Conservation (phyloP, 2,888 invertebrate genomes). For the Asteroscopus sphinx region DNA sequence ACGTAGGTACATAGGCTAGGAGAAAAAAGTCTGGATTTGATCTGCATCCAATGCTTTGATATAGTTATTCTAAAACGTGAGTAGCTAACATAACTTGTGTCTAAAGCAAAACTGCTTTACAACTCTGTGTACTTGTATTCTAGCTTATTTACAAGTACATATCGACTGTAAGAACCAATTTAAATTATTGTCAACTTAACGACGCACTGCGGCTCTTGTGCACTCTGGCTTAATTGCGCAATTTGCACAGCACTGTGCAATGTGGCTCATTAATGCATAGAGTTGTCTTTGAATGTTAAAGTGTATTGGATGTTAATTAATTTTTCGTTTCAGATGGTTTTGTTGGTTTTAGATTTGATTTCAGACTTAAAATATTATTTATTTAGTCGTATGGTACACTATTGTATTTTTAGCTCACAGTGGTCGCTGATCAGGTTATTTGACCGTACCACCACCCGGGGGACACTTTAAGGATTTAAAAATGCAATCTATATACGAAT, state of each 20-base stretch:
- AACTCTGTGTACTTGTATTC: slow-evolving; percentile 54
- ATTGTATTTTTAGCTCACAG: no score
- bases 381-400: no score
- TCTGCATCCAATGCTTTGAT: not conserved
- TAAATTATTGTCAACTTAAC: slow-evolving; percentile 69
- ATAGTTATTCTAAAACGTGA: slow-evolving; percentile 14
- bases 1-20: no score
- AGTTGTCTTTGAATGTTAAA: slow-evolving; percentile 49
- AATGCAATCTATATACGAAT: no score
- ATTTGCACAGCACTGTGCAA: slow-evolving; percentile 57
- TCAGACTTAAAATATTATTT: no score
- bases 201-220: slow-evolving; percentile 53
- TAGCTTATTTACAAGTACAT: slow-evolving; percentile 59
- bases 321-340: slow-evolving; percentile 31
- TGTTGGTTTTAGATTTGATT: slow-evolving; percentile 18
- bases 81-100: slow-evolving; percentile 38
- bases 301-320: slow-evolving; percentile 53
- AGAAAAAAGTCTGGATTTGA: no score
- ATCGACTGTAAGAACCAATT: slow-evolving; percentile 63
- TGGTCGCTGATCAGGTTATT: no score
- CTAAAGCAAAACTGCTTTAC: slow-evolving; percentile 57
- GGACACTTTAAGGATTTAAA: no score
- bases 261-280: slow-evolving; percentile 55
- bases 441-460: no score
- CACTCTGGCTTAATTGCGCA: slow-evolving; percentile 58